Conservation (phyloP, 2,888 invertebrate species). For the Eudasyphora cyanicolor region DNA sequence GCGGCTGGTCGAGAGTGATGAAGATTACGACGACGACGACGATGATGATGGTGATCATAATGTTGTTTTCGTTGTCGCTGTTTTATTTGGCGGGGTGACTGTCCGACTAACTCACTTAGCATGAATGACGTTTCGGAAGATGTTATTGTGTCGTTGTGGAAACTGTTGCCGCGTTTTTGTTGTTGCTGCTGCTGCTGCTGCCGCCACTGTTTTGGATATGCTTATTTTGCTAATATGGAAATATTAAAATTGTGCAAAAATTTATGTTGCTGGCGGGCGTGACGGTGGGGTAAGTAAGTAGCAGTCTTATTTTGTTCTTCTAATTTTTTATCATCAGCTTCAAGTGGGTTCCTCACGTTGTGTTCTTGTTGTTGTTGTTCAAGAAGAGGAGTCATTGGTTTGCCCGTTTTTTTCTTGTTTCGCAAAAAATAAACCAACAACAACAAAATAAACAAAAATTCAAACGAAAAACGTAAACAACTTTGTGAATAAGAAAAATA, state of each 20-base stretch:
- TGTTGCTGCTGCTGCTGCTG: background rate
- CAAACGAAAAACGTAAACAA: constrained; percentile 27
- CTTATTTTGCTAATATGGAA: constrained; percentile 6
- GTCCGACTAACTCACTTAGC: background rate
- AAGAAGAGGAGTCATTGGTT: constrained; percentile 22
- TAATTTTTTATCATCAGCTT: background rate
- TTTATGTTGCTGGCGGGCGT: background rate
- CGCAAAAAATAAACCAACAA: background rate
- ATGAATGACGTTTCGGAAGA: constrained; percentile 6
- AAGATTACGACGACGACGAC: background rate
- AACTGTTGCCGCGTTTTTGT: constrained; percentile 3
- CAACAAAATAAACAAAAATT: constrained; percentile 12
- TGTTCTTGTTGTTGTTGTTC: constrained; percentile 12
- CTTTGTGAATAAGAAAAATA: background rate
- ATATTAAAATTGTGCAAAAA: background rate
- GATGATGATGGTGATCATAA: background rate
- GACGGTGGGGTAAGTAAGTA: too few relatives aligned
- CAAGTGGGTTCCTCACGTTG: background rate
- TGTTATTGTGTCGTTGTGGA: constrained; percentile 13
- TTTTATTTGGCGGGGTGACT: constrained; percentile 53
- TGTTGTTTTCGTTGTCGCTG: background rate
- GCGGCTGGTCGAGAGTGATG: constrained; percentile 4
- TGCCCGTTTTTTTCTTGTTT: too few relatives aligned
- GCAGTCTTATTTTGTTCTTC: background rate
- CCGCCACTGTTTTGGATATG: background rate